Base-by-base conservation (phyloP, 2,797 vertebrate species). In the Anolis apletophallus region DNA sequence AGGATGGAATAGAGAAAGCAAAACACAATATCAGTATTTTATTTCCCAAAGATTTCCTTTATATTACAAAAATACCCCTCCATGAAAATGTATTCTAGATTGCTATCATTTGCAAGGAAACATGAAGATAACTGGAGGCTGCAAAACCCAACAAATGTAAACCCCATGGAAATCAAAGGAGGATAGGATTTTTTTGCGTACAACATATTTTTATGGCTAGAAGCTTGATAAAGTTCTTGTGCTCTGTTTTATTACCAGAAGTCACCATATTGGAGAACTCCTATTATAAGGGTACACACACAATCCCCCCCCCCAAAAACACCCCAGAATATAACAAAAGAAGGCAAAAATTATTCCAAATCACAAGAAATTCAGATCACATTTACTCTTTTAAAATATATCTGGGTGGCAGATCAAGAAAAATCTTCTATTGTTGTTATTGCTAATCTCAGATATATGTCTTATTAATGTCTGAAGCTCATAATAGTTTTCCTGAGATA, bases 191-290 rank as follows among this genome's bases (percentile, higher is more conserved):
- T 87, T 83, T 34, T 0, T 23, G 14, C 32, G 10, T 0, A 0
- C 67, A 71, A 61, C 61, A 52, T 17, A 10, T 84, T 88, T 88
- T 86, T 80, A 89, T 89, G 9, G 69, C 2, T 13, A 81, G 91
- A 80, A 26, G 21, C 1, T 87, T 76, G 71, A 64, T 83, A 89
- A 90, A 32, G 0, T 81, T 87, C 46, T 5, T 1, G 5, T 52
- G 0, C 3, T 17, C n/a, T 26, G 0, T 80, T 83, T 88, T 0
- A 0, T 23, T 50, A 85, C 79, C 50, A 19, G 23, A 3, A 59
- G 88, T 40, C 21, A 52, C 0, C 1, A 34, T 61, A 61, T 1
- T 14, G 52, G 68, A 12, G 17, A 89, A 84, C 0, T 34, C 0
- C 19, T 67, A 4, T 3, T 4, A 77, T 40, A 68, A 32, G 54